Base-by-base conservation (phyloP, 2,797 vertebrate genomes). In the Astyanax mexicanus region DNA sequence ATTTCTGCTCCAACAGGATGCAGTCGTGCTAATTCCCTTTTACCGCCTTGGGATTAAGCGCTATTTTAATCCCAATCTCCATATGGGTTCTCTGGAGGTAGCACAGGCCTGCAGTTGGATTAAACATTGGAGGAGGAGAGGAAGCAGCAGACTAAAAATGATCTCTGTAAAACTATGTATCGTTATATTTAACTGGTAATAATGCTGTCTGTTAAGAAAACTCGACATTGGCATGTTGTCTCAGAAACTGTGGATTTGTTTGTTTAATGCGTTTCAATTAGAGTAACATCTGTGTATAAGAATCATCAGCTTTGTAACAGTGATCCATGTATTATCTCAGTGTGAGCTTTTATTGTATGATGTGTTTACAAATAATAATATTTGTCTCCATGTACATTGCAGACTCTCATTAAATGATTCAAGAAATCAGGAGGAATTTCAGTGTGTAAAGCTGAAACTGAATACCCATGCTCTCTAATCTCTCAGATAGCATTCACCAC, bases 41-140 rank as follows among this genome's bases (percentile, higher is more conserved):
- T 87, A 83, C 86, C 84, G 86, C 80, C 69, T 65, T 49, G 77
- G 91, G 93, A 93, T 94, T 94, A 93, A 83, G 87, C 69, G 80
- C 86, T 89, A 89, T 92, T 91, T 89, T 91, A 91, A 92, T 92
- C 90, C 86, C 86, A 87, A 84, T 89, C 88, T 72, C 88, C 88
- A 89, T 91, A 89, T 91, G 89, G 86, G 83, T 77, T 49, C 78
- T 77, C 75, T 81, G 84, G 85, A 88, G 86, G 89, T 86, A 88
- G 86, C 85, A 81, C 69, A 74, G 69, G 85, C 85, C 78, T 89
- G 85, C 84, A 83, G 84, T 84, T 88, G 88, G 19, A 27, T 80
- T 60, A 83, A 10, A 82, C 37, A 79, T 83, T 78, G 54, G 73
- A 80, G 66, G 78, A 70, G 83, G 73, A 80, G 70, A 78, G 25